Evolutionary conservation across 2,797 vertebrate species (phyloP), one percentile per base, ranked within the genome.

Genomic region (Setipinna tenuifilis): DNA sequence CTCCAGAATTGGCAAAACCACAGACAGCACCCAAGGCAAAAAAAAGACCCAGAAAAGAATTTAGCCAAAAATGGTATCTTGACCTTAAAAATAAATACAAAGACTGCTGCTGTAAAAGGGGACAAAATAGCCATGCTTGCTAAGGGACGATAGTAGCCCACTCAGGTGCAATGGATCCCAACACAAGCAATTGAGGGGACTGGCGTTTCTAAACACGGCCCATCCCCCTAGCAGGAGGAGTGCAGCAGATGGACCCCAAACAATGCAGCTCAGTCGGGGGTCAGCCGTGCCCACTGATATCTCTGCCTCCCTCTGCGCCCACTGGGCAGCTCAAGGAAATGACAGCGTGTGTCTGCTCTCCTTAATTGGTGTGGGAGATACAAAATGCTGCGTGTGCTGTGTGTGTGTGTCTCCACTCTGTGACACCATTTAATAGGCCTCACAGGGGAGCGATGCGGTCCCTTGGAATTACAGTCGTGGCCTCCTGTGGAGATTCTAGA

Each of bases 221-320:
- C 91, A 89, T 91, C 93, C 93, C 91, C 90, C 90, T 84, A 58
- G 0, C 5, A 44, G 71, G 68, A 54, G 82, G 9, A 5, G 82
- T 48, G 58, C 87, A 84, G 82, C 93, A 94, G 92, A 94, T 93
- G 93, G 91, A 21, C 86, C 88, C 6, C 83, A 61, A 92, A 92
- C 91, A 93, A 94, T 93, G 90, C 87, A 83, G 81, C 84, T 83
- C 85, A 85, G 81, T 82, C 44, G 86, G 90, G 88, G 87, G 87
- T 90, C 17, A 78, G 17, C 71, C 71, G 31, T 41, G 31, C 31
- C 71, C 68, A 84, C 84, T 85, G 48, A 88, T 89, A 86, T 88
- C 89, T 88, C 71, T 88, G 82, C 41, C 87, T 25, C 84, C 71
- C 23, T 86, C 65, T 59, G 85, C 25, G 31, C 28, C 23, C 83